Conservation (phyloP, 2,888 invertebrate species). For the Candidula unifasciata region DNA sequence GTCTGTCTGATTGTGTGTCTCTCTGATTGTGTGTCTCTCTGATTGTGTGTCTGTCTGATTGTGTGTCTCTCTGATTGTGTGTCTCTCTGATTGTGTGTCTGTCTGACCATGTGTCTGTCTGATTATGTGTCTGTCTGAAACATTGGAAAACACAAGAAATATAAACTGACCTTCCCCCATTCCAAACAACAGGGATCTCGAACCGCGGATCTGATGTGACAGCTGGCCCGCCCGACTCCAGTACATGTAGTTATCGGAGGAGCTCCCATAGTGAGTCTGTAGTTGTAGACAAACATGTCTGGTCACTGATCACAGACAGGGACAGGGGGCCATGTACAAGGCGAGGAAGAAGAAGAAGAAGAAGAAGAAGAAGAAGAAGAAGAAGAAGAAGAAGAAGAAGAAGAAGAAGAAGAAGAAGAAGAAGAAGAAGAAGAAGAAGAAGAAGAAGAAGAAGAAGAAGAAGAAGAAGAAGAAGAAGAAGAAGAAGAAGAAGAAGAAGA, state of each 20-base stretch:
- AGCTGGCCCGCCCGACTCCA: slow-evolving; percentile 96
- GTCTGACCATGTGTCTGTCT: too few relatives aligned
- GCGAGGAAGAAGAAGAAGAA: too few relatives aligned
- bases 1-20: too few relatives aligned
- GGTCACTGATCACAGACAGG: too few relatives aligned
- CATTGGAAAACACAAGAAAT: background rate
- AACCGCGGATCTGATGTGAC: slow-evolving; percentile 92
- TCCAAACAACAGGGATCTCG: slow-evolving; percentile 96
- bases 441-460: background rate
- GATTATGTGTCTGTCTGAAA: too few relatives aligned
- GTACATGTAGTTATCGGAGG: slow-evolving; percentile 96
- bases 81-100: too few relatives aligned
- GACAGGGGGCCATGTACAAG: too few relatives aligned
- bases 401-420: background rate
- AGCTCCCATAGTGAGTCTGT: slow-evolving; percentile 68
- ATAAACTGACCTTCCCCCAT: slow-evolving; percentile 85
- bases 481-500: background rate
- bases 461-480: background rate
- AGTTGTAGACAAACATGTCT: background rate
- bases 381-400: background rate
- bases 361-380: background rate
- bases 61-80: too few relatives aligned
- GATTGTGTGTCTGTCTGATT: too few relatives aligned
- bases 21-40: too few relatives aligned
- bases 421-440: background rate